Base-by-base conservation (phyloP, 1,140 invertebrate genomes). In the Capitella teleta region DNA sequence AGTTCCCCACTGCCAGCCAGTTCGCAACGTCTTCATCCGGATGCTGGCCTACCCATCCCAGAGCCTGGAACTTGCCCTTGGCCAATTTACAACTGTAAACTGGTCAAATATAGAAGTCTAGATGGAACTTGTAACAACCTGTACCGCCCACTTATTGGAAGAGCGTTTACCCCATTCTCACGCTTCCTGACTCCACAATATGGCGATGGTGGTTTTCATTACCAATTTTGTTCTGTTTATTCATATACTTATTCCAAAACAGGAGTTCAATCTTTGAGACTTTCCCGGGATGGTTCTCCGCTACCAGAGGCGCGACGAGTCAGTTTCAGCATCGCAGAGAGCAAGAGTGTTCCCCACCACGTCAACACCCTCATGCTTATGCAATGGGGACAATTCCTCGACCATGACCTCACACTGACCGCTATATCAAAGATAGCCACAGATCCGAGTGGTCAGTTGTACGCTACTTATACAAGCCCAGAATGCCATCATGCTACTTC, bases 351-450 rank as follows among this genome's bases (percentile, higher is more conserved):
- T 0, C 76, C 81, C 2, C 88, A 93, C 66, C 64, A 77, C 1
- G 60, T 74, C 49, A 85, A 86, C 41, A 86, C 85, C 0, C 87
- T 92, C 54, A 94, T 96, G 91, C 80, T 91, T 0, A 96, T 97
- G 91, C 91, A 95, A 68, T 96, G 91, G 91, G 92, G 92, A 1
- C 91, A 95, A 65, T 95, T 93, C 73, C 61, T 95, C 5, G 92
- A 95, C 66, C 92, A 96, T 61, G 92, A 96, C 66, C 70, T 97
- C 28, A 88, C 91, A 62, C 89, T 94, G 62, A 83, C 88, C 1
- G 49, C 37, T 18, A 85, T 49, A 95, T 90, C 56, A 63, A 65
- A 79, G 86, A 90, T 62, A 88, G 86, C 1, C 80, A 91, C 19
- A 85, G 90, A 63, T 95, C 89, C 63, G n/a, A 87, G 87, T 72